Evolutionary conservation across 2,797 vertebrate genomes (phyloP).

Genomic region (Gymnothorax javanicus): DNA sequence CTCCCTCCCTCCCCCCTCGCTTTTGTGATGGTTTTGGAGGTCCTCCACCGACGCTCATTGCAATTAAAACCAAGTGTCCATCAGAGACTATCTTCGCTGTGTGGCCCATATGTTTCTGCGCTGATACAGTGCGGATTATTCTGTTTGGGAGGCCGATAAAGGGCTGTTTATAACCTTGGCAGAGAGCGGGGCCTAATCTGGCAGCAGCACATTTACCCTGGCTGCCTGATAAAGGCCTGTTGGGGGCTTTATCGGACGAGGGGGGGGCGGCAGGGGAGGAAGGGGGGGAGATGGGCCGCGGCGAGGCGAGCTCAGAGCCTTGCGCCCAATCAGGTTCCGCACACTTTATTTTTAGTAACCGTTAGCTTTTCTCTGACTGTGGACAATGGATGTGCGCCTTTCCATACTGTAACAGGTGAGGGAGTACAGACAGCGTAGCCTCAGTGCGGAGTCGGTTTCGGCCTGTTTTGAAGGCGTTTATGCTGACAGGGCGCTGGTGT

Average conservation of each 20-base stretch:
- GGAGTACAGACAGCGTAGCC: not conserved
- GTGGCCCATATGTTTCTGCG: constrained; percentile 97
- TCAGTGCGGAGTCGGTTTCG: not conserved
- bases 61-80: constrained; percentile 93
- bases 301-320: constrained; percentile 71
- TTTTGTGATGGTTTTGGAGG: constrained; percentile 37
- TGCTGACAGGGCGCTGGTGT: not conserved
- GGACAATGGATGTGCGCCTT: constrained; percentile 28
- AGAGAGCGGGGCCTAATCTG: constrained; percentile 97
- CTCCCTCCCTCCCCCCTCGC: not conserved
- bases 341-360: constrained; percentile 74
- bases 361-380: constrained; percentile 37
- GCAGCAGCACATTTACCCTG: constrained; percentile 96
- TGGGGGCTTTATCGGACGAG: constrained; percentile 63
- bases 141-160: constrained; percentile 95
- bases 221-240: constrained; percentile 94
- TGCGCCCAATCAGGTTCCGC: constrained; percentile 71
- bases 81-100: constrained; percentile 92
- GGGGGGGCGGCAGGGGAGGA: constrained; percentile 72
- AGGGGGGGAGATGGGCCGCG: constrained; percentile 76
- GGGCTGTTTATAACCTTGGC: constrained; percentile 99
- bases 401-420: not conserved
- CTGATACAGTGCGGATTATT: constrained; percentile 97
- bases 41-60: constrained; percentile 80
- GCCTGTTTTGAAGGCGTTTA: not conserved